phyloP scores from a whole-genome alignment of 2,113 vertebrate species.

The Archilochus colubris region DNA sequence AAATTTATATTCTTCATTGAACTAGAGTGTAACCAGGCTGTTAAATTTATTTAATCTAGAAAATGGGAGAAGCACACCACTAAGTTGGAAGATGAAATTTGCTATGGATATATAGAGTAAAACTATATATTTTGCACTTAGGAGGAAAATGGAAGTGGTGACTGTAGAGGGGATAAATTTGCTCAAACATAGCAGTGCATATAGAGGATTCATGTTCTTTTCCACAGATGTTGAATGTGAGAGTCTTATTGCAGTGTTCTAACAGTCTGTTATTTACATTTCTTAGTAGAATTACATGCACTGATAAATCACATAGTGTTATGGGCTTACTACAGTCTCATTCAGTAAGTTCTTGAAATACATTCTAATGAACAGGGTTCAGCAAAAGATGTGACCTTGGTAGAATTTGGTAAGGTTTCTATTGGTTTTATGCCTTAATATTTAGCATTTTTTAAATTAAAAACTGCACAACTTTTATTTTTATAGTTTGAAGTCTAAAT shows the following conservation, averaged over 20 bases:
- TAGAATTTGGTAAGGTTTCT: neutral
- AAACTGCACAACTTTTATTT: neutral
- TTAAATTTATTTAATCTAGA: neutral
- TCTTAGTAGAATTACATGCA: neutral
- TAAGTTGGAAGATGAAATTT: conserved; percentile 9
- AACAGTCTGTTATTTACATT: neutral
- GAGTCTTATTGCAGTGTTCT: neutral
- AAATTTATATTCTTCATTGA: neutral
- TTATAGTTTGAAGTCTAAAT: neutral
- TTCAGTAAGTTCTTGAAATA: neutral
- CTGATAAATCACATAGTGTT: neutral
- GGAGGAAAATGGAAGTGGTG: neutral
- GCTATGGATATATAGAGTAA: neutral
- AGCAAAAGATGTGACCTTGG: neutral
- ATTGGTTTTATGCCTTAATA: neutral
- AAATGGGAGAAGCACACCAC: neutral
- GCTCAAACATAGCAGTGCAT: neutral
- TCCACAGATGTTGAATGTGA: neutral
- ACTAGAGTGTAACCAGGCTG: neutral
- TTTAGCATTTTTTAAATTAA: neutral
- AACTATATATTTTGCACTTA: neutral
- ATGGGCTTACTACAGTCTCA: neutral
- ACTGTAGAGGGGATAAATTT: neutral
- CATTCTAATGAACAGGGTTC: neutral
- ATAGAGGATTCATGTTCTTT: neutral